Evolutionary conservation across 2,888 invertebrate species (phyloP).

Genomic region (Subacronicta megacephala): DNA sequence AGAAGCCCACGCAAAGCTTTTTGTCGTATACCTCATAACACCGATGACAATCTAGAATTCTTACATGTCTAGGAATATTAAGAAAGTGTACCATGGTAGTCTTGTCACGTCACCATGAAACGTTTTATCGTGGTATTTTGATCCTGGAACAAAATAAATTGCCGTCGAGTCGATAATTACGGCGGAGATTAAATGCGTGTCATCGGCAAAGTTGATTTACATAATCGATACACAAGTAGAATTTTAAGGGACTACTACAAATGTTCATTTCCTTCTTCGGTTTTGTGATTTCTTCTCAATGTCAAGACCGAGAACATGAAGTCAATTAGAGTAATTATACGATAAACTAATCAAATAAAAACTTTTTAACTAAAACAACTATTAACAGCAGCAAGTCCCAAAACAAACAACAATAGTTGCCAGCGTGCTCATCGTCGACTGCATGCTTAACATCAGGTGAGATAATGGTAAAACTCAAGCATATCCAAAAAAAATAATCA

Average conservation of each 20-base stretch:
- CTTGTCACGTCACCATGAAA: slow-evolving; percentile 59
- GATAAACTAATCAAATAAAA: no score
- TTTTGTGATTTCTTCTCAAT: slow-evolving; percentile 33
- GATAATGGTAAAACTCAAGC: no score
- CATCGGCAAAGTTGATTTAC: slow-evolving; percentile 62
- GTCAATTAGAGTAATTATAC: no score
- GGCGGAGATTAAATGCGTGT: slow-evolving; percentile 61
- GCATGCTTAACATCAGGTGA: no score
- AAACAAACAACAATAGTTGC: no score
- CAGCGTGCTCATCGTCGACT: no score
- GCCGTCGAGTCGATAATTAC: slow-evolving; percentile 67
- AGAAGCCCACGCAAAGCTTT: slow-evolving; percentile 46
- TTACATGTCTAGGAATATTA: slow-evolving; percentile 73
- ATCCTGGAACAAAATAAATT: slow-evolving; percentile 62
- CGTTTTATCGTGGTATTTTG: slow-evolving; percentile 60
- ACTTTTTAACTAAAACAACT: not conserved
- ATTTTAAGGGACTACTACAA: slow-evolving; percentile 55
- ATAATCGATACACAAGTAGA: slow-evolving; percentile 62
- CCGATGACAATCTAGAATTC: slow-evolving; percentile 71
- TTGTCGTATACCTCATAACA: slow-evolving; percentile 44
- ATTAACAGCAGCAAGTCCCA: no score
- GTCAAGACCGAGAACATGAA: slow-evolving; percentile 13
- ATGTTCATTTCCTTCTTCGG: slow-evolving; percentile 25
- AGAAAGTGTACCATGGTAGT: slow-evolving; percentile 58
- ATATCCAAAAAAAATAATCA: no score